Percentiles rank a stretch among this genome's conserved stretches.
These are phyloP conservation scores for Enteromius viviparus DNA, from an alignment of 2,797 vertebrate species.

Conservation along the genomic window DNA sequence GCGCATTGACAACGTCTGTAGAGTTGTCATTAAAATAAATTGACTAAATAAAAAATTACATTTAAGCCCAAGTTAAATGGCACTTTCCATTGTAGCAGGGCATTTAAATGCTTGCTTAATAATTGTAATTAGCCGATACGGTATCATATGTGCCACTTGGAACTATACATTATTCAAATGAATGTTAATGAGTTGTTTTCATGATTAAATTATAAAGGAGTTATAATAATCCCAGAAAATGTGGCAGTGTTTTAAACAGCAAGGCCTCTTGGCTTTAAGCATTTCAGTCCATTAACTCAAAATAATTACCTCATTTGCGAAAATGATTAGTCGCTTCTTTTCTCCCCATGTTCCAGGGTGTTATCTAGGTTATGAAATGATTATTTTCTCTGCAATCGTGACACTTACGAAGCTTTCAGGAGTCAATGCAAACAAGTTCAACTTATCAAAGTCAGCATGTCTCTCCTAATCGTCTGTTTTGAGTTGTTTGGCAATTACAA, in stretches of 20 bases:
- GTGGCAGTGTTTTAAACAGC: conserved; percentile 31
- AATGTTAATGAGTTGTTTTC: conserved; percentile 49
- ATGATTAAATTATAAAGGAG: conserved; percentile 61
- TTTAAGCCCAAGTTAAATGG: conserved; percentile 11
- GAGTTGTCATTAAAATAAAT: conserved; percentile 3
- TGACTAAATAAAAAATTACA: conserved; percentile 10
- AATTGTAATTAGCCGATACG: conserved; percentile 45
- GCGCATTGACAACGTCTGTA: not conserved
- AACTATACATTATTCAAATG: conserved; percentile 50
- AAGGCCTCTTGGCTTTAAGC: conserved; percentile 54
- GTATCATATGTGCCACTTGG: conserved; percentile 40
- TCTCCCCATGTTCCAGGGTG: conserved; percentile 35
- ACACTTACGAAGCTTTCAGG: conserved; percentile 26
- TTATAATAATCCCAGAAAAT: conserved; percentile 45
- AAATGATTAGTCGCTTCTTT: conserved; percentile 56
- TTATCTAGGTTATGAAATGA: conserved; percentile 43
- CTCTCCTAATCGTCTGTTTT: conserved; percentile 18
- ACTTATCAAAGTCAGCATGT: conserved; percentile 29
- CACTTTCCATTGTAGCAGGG: conserved; percentile 9
- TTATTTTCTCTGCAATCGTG: conserved; percentile 1
- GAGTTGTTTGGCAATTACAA: conserved; percentile 27
- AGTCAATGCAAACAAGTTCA: conserved; percentile 16
- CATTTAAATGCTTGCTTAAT: conserved; percentile 35
- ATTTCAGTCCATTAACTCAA: conserved; percentile 63
- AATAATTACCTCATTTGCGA: conserved; percentile 61